Percentiles rank a stretch among this genome's conserved stretches.
These are phyloP conservation scores for Tupiocoris notatus DNA, from an alignment of 2,888 invertebrate species.

Conservation along the genomic window DNA sequence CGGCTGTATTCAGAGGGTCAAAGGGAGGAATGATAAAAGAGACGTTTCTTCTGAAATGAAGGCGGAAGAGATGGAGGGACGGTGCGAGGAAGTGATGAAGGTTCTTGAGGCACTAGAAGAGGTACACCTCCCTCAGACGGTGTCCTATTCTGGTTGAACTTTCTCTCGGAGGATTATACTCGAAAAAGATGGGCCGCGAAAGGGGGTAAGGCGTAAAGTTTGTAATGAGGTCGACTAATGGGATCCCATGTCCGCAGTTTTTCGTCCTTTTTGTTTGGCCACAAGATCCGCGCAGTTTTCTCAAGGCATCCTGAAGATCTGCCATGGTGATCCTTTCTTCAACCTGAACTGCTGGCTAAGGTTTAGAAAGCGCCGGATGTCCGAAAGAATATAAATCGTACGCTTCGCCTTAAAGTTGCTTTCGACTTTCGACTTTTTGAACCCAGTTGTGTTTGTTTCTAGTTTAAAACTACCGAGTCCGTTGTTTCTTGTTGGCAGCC, in stretches of 20 bases:
- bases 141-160: not conserved
- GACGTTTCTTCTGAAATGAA: not conserved
- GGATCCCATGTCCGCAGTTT: slow-evolving; percentile 14
- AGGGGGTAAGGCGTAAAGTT: slow-evolving; percentile 8
- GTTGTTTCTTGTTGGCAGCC: not conserved
- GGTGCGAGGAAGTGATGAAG: not conserved
- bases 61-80: not conserved
- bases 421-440: not conserved
- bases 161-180: not conserved
- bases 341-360: not conserved
- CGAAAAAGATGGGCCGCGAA: not conserved
- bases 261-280: slow-evolving; percentile 11
- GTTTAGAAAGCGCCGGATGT: not conserved
- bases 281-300: not conserved
- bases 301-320: no score
- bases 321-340: not conserved
- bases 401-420: not conserved
- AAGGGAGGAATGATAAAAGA: not conserved
- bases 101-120: not conserved
- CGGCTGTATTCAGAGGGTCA: not conserved
- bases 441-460: not conserved
- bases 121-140: not conserved
- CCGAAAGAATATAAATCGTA: not conserved
- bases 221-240: slow-evolving; percentile 12
- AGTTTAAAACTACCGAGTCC: not conserved